Percentiles rank a stretch among this genome's conserved stretches.
Conservation (phyloP, 2,797 vertebrate genomes). For the Liasis olivaceus region DNA sequence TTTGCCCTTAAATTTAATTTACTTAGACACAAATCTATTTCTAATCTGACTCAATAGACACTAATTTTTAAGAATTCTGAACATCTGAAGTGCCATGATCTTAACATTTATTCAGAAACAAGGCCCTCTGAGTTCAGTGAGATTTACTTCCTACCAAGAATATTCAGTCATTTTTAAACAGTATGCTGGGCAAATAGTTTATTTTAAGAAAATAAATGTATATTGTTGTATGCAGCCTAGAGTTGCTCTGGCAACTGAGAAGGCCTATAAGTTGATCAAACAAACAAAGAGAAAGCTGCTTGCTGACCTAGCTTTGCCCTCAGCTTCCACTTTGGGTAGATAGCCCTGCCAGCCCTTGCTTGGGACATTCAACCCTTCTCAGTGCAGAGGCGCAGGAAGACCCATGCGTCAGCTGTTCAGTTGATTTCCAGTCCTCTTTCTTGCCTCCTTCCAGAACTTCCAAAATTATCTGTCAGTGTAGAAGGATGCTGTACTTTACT, state of each 20-base stretch:
- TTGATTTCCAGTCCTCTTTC: neutral
- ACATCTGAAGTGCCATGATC: neutral
- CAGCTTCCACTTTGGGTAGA: neutral
- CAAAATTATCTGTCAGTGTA: neutral
- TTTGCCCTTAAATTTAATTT: neutral
- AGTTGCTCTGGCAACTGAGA: neutral
- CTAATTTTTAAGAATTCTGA: neutral
- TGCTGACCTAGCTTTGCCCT: neutral
- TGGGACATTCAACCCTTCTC: neutral
- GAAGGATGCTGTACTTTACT: neutral
- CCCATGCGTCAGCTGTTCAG: neutral
- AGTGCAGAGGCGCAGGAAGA: neutral
- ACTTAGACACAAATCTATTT: neutral
- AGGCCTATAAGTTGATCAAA: neutral
- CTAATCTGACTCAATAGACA: neutral
- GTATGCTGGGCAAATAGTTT: neutral
- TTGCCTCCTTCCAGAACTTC: neutral
- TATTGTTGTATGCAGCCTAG: neutral
- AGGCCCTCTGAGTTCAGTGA: neutral
- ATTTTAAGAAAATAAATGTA: neutral
- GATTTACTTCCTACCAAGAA: neutral
- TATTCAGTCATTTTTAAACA: neutral
- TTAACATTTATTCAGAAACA: neutral
- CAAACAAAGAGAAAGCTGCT: neutral
- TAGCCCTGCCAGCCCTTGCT: neutral